A percentile compares a stretch with the other conserved stretches of the same genome.
phyloP scores from a whole-genome alignment of 2,888 invertebrate genomes.

The Tipula lateralis region DNA sequence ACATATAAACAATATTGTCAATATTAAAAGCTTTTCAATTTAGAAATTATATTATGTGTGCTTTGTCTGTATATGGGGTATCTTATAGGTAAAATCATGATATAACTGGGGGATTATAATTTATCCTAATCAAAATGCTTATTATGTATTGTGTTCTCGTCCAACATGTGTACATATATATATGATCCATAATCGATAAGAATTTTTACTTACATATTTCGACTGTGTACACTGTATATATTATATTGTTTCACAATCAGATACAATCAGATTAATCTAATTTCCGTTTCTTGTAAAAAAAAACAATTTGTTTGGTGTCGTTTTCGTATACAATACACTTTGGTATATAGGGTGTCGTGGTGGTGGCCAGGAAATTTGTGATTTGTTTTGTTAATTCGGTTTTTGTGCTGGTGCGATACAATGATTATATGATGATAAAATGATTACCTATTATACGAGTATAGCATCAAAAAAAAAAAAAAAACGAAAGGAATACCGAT shows the following conservation, averaged over 20 bases:
- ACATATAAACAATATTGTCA: background rate
- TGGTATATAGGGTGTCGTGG: background rate
- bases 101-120: background rate
- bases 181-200: background rate
- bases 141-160: background rate
- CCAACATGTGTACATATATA: background rate
- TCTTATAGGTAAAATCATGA: background rate
- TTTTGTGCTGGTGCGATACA: background rate
- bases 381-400: constrained; percentile 11
- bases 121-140: background rate
- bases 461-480: background rate
- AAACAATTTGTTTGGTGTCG: background rate
- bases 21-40: background rate
- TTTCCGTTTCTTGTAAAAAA: background rate
- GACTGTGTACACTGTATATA: background rate
- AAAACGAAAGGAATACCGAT: background rate
- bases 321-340: background rate
- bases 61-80: no score
- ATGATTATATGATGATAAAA: background rate
- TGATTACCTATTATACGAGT: background rate
- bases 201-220: background rate
- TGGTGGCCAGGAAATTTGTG: constrained; percentile 14
- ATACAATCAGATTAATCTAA: constrained; percentile 11
- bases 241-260: background rate
- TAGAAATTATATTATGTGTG: background rate